Evolutionary conservation across 2,113 vertebrate genomes (phyloP).

Genomic region (Oncorhynchus clarkii): DNA sequence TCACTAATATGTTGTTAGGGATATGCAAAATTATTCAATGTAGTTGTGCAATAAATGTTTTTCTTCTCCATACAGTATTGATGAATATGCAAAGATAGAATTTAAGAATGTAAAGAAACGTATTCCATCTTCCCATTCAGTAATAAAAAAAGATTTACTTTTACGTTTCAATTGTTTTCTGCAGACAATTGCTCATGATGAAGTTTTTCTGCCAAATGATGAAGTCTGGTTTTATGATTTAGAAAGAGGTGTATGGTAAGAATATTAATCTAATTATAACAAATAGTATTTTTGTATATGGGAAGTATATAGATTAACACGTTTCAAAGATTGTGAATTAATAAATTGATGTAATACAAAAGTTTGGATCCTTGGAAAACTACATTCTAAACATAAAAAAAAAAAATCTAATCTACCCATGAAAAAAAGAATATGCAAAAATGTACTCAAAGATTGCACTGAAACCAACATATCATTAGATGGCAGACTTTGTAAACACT

Average conservation of each 20-base stretch:
- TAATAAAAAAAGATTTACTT: neutral
- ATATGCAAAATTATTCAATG: neutral
- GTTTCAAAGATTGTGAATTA: no score
- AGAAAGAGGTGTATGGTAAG: conserved; percentile 88
- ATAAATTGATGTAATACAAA: no score
- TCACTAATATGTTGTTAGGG: neutral
- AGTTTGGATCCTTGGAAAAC: no score
- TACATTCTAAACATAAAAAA: no score
- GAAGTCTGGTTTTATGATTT: conserved; percentile 94
- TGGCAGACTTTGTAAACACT: no score
- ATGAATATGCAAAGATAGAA: no score
- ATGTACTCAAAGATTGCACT: neutral
- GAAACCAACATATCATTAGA: neutral
- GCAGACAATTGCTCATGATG: conserved; percentile 89
- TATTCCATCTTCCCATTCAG: neutral
- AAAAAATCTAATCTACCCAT: neutral
- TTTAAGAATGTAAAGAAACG: neutral
- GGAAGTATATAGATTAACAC: neutral
- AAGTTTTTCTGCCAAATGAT: conserved; percentile 88
- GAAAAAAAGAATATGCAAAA: neutral
- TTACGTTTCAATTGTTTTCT: conserved; percentile 18
- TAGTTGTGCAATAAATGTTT: neutral
- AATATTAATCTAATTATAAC: neutral
- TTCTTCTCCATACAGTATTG: no score
- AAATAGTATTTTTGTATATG: neutral